Conservation (phyloP, 2,113 vertebrate species). For the Nyctibius bracteatus region DNA sequence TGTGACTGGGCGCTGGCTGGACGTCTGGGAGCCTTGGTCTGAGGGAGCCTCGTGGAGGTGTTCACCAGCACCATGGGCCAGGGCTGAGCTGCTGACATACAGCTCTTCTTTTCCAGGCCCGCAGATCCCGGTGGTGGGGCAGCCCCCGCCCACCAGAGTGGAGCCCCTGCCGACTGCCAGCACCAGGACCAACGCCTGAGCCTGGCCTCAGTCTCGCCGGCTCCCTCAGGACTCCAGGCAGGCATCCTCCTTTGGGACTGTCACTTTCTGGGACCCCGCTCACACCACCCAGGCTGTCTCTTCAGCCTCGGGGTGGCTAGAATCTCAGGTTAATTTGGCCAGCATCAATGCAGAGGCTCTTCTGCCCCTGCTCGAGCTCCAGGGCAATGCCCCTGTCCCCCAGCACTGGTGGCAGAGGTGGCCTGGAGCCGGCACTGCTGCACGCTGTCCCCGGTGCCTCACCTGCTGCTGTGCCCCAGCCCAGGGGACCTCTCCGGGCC, state of each 20-base stretch:
- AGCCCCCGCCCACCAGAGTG: neutral
- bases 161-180: neutral
- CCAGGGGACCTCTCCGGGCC: neutral
- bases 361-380: neutral
- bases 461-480: neutral
- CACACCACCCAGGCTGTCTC: neutral
- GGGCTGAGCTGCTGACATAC: neutral
- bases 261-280: neutral
- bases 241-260: neutral
- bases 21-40: neutral
- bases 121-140: neutral
- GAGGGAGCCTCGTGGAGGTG: fast-evolving
- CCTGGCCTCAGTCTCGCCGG: fast-evolving
- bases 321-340: constrained; percentile 58
- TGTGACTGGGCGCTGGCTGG: fast-evolving
- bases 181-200: neutral
- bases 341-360: neutral
- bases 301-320: neutral
- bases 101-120: neutral
- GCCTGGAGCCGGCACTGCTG: neutral
- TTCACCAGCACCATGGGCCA: fast-evolving
- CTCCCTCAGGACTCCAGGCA: neutral
- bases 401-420: neutral
- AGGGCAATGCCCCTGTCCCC: neutral
- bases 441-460: neutral